Base-by-base conservation (phyloP, 1,140 invertebrate genomes). In the Anoplophora glabripennis region DNA sequence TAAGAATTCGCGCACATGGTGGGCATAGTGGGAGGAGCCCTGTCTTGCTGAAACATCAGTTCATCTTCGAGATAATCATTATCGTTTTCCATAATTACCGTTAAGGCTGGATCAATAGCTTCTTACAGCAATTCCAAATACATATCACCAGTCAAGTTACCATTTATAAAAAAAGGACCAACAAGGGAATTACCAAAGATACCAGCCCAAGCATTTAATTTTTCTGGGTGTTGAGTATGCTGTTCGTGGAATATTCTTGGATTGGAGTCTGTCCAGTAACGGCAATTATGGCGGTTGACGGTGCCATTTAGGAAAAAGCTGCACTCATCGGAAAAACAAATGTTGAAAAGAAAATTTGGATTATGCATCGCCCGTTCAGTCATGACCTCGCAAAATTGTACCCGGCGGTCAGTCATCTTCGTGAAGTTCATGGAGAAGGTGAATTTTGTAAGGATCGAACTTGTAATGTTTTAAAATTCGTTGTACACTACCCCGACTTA, bases 1-100 rank as follows among this genome's bases (percentile, higher is more conserved):
- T 14, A 78, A 54, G 53, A 60, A 72, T 45, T 65, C 12, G 5
- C 70, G 56, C 9, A 56, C 54, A 15, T 17, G 10, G n/a, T 18
- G 10, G 10, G 42, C 28, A 38, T 14, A 47, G 35, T 47, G 42
- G 7, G 10, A 34, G 54, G 54, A 17, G 21, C 38, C 11, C 53
- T 38, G 33, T 54, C 49, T 28, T 52, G 49, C 36, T 52, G 36
- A 38, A 54, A 45, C 18, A 44, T 28, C 18, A 44, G 5, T 9
- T 54, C n/a, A 14, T 54, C 53, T 54, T 11, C 53, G n/a, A 44
- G 7, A 8, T 14, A 54, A 42, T 44, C 37, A 34, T 44, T 18
- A 44, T 33, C 17, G 18, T 49, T 49, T n/a, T 9, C 35, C 35
- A 9, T 14, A 12, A 54, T 45, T 10, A 37, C 12, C 18, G 35